Percentiles rank a stretch among this genome's conserved stretches.
Conservation (phyloP, 2,888 invertebrate species). For the Sphaerolaimus hirsutus region DNA sequence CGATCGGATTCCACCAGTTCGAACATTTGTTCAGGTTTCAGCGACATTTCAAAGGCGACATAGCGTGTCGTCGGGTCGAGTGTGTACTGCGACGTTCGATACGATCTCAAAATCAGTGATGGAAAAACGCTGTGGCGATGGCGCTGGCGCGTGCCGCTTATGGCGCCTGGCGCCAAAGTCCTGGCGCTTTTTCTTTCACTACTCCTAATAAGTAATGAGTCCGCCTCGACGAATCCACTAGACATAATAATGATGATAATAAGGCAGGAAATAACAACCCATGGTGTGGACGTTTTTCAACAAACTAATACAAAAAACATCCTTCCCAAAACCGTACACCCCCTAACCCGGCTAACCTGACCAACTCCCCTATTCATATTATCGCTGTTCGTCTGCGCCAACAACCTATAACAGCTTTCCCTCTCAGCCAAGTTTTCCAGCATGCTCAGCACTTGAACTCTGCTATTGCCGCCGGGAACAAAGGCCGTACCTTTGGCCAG, state of each 20-base stretch:
- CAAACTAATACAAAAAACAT: too few species aligned
- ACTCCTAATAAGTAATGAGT: background rate
- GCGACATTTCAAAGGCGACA: conserved; percentile 28
- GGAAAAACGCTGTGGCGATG: too few species aligned
- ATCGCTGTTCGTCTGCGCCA: conserved; percentile 58
- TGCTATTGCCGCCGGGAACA: background rate
- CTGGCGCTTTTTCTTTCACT: too few species aligned
- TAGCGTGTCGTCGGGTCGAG: conserved; percentile 39
- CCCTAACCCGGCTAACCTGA: too few species aligned
- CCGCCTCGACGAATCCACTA: background rate
- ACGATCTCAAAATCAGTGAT: background rate
- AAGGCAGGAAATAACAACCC: too few species aligned
- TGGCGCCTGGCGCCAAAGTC: too few species aligned
- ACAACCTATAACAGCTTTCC: conserved; percentile 64
- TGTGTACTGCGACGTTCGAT: conserved; percentile 16
- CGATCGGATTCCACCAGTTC: conserved; percentile 7
- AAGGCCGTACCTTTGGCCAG: too few species aligned
- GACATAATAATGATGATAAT: background rate
- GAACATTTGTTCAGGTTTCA: conserved; percentile 6
- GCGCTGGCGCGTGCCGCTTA: too few species aligned
- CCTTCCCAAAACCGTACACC: too few species aligned
- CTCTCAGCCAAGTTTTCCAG: conserved; percentile 57
- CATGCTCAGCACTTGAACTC: background rate
- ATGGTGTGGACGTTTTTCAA: too few species aligned
- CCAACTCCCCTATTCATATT: conserved; percentile 44